A percentile compares a stretch with the other conserved stretches of the same genome.
These are phyloP conservation scores for Alouatta palliata DNA, from an alignment of 2,113 vertebrate species.

Conservation along the genomic window DNA sequence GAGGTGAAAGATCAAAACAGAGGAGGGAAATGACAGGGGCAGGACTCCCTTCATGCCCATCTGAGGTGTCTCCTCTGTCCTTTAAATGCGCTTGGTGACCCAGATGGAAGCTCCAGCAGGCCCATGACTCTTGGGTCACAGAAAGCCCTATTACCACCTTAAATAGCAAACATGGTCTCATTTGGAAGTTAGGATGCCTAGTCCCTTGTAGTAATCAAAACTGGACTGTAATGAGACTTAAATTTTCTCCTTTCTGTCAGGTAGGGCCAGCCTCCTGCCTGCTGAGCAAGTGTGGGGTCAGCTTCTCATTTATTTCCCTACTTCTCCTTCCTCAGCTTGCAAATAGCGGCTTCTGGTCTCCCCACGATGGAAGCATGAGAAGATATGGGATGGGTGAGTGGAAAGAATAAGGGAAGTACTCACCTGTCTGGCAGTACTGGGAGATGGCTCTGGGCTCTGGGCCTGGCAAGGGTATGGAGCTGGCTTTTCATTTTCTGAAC, in stretches of 20 bases:
- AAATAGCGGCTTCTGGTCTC: neutral
- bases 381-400: too few species aligned
- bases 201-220: neutral
- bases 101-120: neutral
- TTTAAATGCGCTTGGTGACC: neutral
- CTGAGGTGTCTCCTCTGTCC: neutral
- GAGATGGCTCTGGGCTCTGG: neutral
- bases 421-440: neutral
- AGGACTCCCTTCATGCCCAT: neutral
- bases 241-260: neutral
- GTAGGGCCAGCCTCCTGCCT: neutral
- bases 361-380: neutral
- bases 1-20: neutral
- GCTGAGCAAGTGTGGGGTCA: neutral
- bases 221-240: neutral
- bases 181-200: neutral
- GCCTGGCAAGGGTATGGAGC: neutral
- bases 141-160: neutral
- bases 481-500: neutral
- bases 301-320: neutral
- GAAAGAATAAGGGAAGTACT: neutral
- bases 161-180: neutral
- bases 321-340: neutral
- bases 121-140: neutral
- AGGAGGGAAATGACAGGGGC: neutral